Evolutionary conservation across 2,888 invertebrate genomes (phyloP).

Genomic region (Drosophila aldrichi): DNA sequence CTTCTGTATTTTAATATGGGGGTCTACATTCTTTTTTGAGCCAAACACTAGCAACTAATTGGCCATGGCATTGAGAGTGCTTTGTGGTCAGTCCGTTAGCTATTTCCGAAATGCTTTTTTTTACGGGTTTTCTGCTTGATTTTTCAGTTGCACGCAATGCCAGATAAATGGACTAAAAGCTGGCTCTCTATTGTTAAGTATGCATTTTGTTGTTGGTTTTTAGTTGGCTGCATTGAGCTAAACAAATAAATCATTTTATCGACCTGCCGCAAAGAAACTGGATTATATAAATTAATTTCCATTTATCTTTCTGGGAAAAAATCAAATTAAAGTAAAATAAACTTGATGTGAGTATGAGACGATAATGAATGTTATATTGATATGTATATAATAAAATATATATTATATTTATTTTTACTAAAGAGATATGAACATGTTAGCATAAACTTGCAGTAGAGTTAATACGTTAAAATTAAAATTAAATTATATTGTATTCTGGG

Average conservation of each 20-base stretch:
- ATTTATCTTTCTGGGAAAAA: background rate
- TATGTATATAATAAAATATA: background rate
- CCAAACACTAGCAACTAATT: constrained; percentile 15
- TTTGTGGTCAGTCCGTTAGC: constrained; percentile 56
- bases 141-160: constrained; percentile 36
- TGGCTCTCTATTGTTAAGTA: constrained; percentile 4
- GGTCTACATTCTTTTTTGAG: background rate
- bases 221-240: constrained; percentile 17
- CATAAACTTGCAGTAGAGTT: background rate
- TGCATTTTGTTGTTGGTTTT: background rate
- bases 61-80: constrained; percentile 66
- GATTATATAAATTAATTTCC: background rate
- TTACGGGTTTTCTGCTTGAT: constrained; percentile 11
- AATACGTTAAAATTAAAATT: too few relatives aligned
- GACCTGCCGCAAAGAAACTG: background rate
- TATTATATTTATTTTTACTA: background rate
- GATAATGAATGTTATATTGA: background rate
- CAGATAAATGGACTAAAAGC: constrained; percentile 29
- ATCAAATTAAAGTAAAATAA: background rate
- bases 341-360: background rate
- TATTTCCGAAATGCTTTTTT: constrained; percentile 33
- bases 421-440: background rate
- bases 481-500: too few relatives aligned
- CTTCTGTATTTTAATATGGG: constrained; percentile 20
- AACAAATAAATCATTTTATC: background rate